Conservation (phyloP, 64 coral and sea anemone species). For the Dendrophyllia cribrosa region DNA sequence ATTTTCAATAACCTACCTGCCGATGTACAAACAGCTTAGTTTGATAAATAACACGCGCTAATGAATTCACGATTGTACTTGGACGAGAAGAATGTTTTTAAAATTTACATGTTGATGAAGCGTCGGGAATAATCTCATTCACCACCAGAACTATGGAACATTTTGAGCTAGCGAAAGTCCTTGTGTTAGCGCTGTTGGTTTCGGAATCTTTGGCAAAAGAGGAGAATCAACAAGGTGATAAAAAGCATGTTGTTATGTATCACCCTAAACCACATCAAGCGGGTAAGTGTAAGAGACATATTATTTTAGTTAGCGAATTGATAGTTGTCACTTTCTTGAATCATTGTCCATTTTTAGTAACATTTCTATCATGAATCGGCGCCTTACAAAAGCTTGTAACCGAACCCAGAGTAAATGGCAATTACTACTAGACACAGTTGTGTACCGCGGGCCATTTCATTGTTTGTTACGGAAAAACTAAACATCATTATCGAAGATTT, state of each 20-base stretch:
- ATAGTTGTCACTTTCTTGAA: neutral
- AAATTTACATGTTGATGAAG: neutral
- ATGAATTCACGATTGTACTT: neutral
- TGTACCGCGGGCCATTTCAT: too few species aligned
- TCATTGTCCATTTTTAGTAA: neutral
- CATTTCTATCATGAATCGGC: neutral
- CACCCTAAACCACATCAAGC: slow-evolving; percentile 26
- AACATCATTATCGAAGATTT: too few species aligned
- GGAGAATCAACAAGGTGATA: neutral
- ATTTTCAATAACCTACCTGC: neutral
- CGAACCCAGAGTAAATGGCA: neutral
- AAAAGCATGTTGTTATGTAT: slow-evolving; percentile 16
- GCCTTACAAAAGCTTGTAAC: neutral
- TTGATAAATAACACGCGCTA: neutral
- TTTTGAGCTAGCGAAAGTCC: neutral
- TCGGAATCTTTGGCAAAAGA: neutral
- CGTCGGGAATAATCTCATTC: neutral
- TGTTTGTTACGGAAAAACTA: too few species aligned
- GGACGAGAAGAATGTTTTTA: neutral
- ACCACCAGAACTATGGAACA: neutral
- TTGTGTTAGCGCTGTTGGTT: neutral
- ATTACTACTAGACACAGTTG: too few species aligned
- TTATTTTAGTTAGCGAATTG: neutral
- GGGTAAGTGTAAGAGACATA: neutral
- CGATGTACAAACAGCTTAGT: neutral